These are phyloP conservation scores for Cremastobaeus sp. DNA, from an alignment of 2,888 invertebrate species.

Conservation along the genomic window DNA sequence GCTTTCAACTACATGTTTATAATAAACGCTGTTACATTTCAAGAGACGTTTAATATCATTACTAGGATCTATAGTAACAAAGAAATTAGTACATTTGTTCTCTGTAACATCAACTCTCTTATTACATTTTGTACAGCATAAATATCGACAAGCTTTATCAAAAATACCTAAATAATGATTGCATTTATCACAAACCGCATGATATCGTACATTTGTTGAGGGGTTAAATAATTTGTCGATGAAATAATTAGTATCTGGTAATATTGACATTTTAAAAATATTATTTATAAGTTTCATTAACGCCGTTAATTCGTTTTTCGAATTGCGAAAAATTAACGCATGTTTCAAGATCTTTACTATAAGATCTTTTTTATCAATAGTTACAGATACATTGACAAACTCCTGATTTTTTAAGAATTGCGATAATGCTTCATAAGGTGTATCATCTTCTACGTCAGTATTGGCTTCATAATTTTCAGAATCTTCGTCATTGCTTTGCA, in stretches of 20 bases:
- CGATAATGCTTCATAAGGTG: not conserved
- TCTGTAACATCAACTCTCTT: not conserved
- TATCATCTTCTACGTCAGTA: too few relatives aligned
- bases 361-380: not conserved
- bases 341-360: conserved; percentile 8
- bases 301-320: not conserved
- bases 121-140: not conserved
- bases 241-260: conserved; percentile 9
- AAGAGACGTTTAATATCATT: not conserved
- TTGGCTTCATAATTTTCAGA: too few relatives aligned
- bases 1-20: too few relatives aligned
- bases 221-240: conserved; percentile 14
- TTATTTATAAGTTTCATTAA: conserved; percentile 12
- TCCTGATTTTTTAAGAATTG: not conserved
- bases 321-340: conserved; percentile 1
- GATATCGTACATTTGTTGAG: not conserved
- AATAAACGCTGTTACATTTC: not conserved
- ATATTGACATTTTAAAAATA: conserved; percentile 1
- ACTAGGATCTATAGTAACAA: not conserved
- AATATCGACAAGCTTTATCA: not conserved
- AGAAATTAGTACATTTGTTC: not conserved
- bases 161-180: not conserved
- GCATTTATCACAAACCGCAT: conserved; percentile 12
- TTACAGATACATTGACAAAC: not conserved
- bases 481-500: too few relatives aligned